Evolutionary conservation across 2,888 invertebrate species (phyloP), one percentile per base, ranked within the genome.

Genomic region (Chrysotoxum bicinctum): DNA sequence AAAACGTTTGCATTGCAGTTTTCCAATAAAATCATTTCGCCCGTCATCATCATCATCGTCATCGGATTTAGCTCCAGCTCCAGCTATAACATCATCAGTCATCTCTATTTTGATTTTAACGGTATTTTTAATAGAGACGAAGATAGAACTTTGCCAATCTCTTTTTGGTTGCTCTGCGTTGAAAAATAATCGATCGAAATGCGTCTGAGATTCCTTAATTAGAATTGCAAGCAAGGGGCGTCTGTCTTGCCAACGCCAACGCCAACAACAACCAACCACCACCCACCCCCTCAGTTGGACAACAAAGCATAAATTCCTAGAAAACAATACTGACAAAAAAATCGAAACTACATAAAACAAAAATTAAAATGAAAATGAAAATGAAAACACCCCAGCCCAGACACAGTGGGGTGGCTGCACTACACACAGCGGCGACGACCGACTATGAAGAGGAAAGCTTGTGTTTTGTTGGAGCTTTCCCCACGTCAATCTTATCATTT

Each of bases 151-250:
- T 40, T 60, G 26, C 4, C 19, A 23, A 14, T 54, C 23, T 37
- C 40, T 37, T 73, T 50, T 81, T 21, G 14, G 35, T 43, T 37
- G 54, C 58, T 23, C 37, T 52, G 64, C n/a, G n/a, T 68, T 50
- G 26, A 50, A 26, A 40, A 45, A 40, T 60, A 79, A 85, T 85
- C 85, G 85, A 85, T 85, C 76, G 81, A 81, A 85, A 85, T 85
- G 76, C 85, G 85, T 85, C 81, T 85, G 80, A 80, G 80, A 81
- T 81, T 81, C 40, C 43, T 68, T 81, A 81, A 85, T 80, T 81
- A 85, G 85, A 62, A 80, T 69, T 37, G 72, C 80, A 80, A 68
- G 75, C 80, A 80, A 72, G 70, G 70, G 76, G 76, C 62, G 73
- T 77, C 73, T 85, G 68, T 50, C 50, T 54, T 62, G 62, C 69